Evolutionary conservation across 2,113 vertebrate species (phyloP), one percentile per base, ranked within the genome.

Genomic region (Alces alces): DNA sequence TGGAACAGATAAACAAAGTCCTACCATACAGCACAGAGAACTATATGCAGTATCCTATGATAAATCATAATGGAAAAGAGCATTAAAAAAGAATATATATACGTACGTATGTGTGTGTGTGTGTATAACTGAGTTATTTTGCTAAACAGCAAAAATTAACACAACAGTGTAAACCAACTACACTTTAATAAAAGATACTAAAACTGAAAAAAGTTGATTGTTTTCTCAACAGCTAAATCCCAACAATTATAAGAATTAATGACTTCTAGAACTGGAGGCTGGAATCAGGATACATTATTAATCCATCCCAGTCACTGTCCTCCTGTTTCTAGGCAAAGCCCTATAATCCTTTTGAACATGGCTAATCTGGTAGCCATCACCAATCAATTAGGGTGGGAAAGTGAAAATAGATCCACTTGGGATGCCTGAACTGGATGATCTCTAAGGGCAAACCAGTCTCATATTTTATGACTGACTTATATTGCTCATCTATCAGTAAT

Each of bases 51-150:
- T 33, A 80, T 80, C 28, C 45, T 80, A 21, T 80, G 78, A 80
- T 80, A 50, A 50, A 50, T 17, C 78, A 50, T 50, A 79, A 79
- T 33, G 78, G 45, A 79, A 33, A 50, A 33, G 28, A 50, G 30
- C 16, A 50, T 79, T 47, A 33, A 50, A 79, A 33, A 50, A 47
- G 28, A 30, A 50, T 30, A 70, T 45, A 13, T 76, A 25, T 76
- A 7, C 14, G 0, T 43, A 6, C 27, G 1, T 43, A 39, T 39
- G 25, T 28, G 36, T 27, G 1, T 76, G 8, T 28, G 0, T 45
- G 4, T 78, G 7, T 78, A 33, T 33, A 52, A 52, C 17, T 50
- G 2, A 19, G 45, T 33, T 30, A 33, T 9, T 52, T 52, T 80
- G 45, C 17, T 50, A 16, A 50, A 80, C 2, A 80, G 45, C 78